Evolutionary conservation across 2,888 invertebrate genomes (phyloP), one percentile per base, ranked within the genome.

Genomic region (Antheraea yamamai): DNA sequence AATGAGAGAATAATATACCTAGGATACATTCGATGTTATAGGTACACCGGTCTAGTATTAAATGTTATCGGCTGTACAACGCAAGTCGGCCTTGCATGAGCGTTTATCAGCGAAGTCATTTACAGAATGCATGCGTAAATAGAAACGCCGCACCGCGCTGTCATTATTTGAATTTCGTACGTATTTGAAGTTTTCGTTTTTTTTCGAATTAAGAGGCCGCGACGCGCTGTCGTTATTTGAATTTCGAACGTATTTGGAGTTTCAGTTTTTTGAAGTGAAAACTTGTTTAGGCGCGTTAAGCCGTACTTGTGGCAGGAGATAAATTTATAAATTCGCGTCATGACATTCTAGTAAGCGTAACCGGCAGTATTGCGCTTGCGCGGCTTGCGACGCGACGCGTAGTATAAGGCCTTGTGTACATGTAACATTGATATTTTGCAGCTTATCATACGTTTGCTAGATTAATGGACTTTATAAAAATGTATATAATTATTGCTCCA

Each of bases 81-180:
- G 66, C 79, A 80, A 77, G 74, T 77, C 79, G 87, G 81, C 87
- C 87, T 87, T 83, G 87, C 80, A 74, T 66, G 14, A 79, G 76
- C 77, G 79, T 80, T 87, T 87, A 87, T 87, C 86, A 85, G 81
- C 82, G 79, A 82, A 85, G 81, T 83, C 84, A 85, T 84, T 86
- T 84, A 83, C 79, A 79, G 79, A 81, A 81, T 82, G 81, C 81
- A 81, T 80, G 79, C 77, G 78, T 61, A 72, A 35, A 39, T 58
- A 12, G 61, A 47, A 75, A 72, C 58, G 30, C 7, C 72, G 64
- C 66, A 4, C 20, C 51, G 61, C n/a, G n/a, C 35, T 68, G 66
- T 52, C 64, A 39, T 26, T 47, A 47, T 72, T 74, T 58, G 26
- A 75, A 75, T 75, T 75, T 72, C 52, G 35, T 70, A 74, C n/a